A percentile compares a stretch with the other conserved stretches of the same genome.
Conservation (phyloP, 2,888 invertebrate genomes). For the Seira musarum region DNA sequence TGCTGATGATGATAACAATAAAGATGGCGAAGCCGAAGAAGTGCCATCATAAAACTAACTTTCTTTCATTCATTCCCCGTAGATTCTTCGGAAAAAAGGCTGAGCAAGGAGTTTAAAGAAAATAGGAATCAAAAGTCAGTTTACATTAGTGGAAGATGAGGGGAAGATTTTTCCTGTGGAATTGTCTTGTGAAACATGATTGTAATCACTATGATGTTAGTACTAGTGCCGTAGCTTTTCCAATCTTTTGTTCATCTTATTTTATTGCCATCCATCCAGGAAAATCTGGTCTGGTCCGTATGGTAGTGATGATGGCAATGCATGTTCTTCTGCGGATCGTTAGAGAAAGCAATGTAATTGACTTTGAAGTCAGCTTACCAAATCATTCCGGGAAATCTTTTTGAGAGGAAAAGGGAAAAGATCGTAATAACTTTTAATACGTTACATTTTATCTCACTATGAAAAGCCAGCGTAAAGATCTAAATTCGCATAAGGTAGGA, state of each 20-base stretch:
- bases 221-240: background rate
- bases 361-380: conserved; percentile 15
- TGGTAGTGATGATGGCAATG: background rate
- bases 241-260: conserved; percentile 18
- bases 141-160: conserved; percentile 9
- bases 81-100: background rate
- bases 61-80: conserved; percentile 5
- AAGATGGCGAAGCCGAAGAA: background rate
- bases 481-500: too few species aligned
- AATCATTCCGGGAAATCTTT: conserved; percentile 5
- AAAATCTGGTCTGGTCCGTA: background rate
- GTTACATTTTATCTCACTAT: background rate
- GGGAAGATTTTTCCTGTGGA: background rate
- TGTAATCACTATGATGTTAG: conserved; percentile 3
- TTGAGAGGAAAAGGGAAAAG: background rate
- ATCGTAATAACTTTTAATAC: background rate
- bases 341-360: conserved; percentile 3
- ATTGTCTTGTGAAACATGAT: conserved; percentile 11
- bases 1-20: conserved; percentile 10
- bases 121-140: conserved; percentile 19
- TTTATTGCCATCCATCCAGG: conserved; percentile 6
- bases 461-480: background rate
- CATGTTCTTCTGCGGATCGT: background rate
- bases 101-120: background rate
- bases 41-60: background rate